A percentile compares a stretch with the other conserved stretches of the same genome.
These are phyloP conservation scores for Meandrusa payeni DNA, from an alignment of 2,888 invertebrate species.

Conservation along the genomic window DNA sequence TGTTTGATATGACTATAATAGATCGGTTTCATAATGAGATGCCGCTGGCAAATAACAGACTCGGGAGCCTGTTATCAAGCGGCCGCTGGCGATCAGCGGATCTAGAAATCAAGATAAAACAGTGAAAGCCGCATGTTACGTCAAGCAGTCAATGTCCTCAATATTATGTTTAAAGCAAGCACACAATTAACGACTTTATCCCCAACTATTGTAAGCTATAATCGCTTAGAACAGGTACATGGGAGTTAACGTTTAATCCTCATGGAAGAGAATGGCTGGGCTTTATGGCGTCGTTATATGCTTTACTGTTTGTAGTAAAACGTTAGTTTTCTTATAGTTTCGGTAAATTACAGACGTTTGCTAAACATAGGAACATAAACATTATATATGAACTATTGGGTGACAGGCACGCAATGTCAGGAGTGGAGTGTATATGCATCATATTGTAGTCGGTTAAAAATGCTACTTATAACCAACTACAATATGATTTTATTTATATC, in stretches of 20 bases:
- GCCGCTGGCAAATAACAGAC: no score
- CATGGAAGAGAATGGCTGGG: neutral
- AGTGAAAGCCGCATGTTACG: constrained; percentile 36
- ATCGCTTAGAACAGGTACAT: neutral
- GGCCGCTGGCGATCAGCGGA: constrained; percentile 10
- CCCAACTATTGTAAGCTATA: constrained; percentile 1
- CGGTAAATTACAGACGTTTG: no score
- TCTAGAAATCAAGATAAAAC: constrained; percentile 33
- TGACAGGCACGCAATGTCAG: no score
- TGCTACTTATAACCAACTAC: no score
- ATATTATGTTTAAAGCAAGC: neutral
- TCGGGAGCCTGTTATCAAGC: no score
- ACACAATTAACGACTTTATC: constrained; percentile 12
- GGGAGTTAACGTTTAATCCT: neutral
- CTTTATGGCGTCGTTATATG: constrained; percentile 1
- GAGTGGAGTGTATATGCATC: no score
- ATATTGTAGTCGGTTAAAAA: no score
- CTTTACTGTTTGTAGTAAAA: constrained; percentile 6
- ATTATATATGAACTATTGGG: no score
- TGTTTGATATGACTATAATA: no score
- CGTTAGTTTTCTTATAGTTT: constrained; percentile 6
- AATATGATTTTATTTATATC: no score
- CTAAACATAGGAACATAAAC: no score
- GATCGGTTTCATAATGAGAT: no score
- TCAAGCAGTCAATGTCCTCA: constrained; percentile 28